Conservation (phyloP, 2,797 vertebrate species). For the Chelmon rostratus region DNA sequence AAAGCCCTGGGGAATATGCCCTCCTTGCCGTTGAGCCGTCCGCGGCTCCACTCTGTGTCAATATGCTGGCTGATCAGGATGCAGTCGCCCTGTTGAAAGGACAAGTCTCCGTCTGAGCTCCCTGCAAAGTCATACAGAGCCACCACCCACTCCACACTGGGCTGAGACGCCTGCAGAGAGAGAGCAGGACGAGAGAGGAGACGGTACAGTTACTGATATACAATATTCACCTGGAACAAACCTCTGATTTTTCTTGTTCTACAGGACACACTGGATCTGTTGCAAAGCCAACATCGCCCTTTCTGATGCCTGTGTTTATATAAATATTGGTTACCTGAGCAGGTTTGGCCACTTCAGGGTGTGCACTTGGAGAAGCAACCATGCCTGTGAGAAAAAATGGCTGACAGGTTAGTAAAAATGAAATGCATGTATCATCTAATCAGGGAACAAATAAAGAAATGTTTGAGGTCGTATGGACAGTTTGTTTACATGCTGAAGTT, state of each 20-base stretch:
- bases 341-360: conserved; percentile 51
- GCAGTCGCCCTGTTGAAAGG: conserved; percentile 90
- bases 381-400: conserved; percentile 69
- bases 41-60: conserved; percentile 90
- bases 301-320: neutral
- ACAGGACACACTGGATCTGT: neutral
- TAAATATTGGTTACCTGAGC: conserved; percentile 75
- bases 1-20: conserved; percentile 92
- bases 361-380: conserved; percentile 47
- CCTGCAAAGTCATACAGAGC: conserved; percentile 92
- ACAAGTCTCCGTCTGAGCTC: conserved; percentile 88
- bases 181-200: neutral
- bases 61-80: conserved; percentile 89
- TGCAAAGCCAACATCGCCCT: neutral
- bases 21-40: conserved; percentile 88
- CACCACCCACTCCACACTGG: conserved; percentile 87
- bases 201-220: neutral
- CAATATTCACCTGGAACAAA: neutral
- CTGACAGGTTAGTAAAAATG: neutral
- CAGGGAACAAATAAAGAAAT: neutral
- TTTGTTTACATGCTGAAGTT: neutral
- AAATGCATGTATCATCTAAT: neutral
- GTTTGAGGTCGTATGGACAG: neutral
- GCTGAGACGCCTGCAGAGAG: conserved; percentile 43
- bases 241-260: neutral